A percentile compares a stretch with the other conserved stretches of the same genome.
Evolutionary conservation across 2,113 vertebrate species (phyloP).

Genomic region (Gila orcuttii): DNA sequence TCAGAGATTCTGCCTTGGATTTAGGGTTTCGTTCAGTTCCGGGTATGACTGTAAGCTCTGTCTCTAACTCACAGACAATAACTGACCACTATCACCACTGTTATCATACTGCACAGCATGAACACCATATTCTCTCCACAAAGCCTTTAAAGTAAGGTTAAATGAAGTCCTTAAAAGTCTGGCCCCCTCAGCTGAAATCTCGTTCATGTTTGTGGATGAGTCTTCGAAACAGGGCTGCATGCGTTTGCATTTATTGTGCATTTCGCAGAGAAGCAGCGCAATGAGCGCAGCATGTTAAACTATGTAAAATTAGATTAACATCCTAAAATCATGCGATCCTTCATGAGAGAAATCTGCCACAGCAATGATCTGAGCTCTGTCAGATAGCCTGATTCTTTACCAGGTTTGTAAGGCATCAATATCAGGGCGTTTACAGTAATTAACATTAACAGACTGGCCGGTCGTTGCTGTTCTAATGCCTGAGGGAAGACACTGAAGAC

Average conservation of each 20-base stretch:
- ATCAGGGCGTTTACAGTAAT: conserved; percentile 5
- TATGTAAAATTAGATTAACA: background rate
- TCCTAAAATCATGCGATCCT: background rate
- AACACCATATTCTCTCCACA: background rate
- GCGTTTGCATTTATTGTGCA: background rate
- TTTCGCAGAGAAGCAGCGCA: background rate
- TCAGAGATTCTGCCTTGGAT: background rate
- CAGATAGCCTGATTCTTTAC: conserved; percentile 4
- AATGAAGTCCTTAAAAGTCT: background rate
- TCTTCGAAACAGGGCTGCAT: background rate
- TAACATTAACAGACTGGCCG: conserved; percentile 24
- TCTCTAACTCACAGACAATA: background rate
- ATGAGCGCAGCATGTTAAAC: background rate
- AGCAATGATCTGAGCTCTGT: background rate
- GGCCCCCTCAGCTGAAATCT: background rate
- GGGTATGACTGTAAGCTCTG: background rate
- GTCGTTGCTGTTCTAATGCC: conserved; percentile 51
- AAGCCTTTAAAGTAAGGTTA: background rate
- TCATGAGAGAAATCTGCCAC: background rate
- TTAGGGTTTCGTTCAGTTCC: background rate
- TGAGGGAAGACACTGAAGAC: conserved; percentile 49
- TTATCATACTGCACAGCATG: background rate
- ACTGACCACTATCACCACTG: background rate
- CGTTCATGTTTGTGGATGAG: background rate
- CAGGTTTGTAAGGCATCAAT: conserved; percentile 19